Base-by-base conservation (phyloP, 2,888 invertebrate genomes). In the Lordiphosa andalusiaca region DNA sequence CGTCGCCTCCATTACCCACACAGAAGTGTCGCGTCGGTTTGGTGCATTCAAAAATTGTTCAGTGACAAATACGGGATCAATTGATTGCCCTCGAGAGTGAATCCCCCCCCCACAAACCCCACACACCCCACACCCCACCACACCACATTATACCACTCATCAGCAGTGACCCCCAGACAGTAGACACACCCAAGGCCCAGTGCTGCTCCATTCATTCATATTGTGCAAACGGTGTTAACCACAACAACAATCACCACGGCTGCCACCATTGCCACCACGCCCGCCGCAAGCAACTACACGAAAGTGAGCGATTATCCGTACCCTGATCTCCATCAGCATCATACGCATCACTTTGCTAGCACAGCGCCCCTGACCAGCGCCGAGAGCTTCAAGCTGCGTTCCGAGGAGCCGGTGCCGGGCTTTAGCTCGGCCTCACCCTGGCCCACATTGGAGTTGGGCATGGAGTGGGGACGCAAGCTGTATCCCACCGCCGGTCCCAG, bases 391-490 rank as follows among this genome's bases (percentile, higher is more conserved):
- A 89, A 88, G 77, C 89, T 90, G 90, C 93, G 94, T 92, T 94
- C 94, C 91, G 94, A 94, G 93, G 94, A 94, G 92, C 91, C 92
- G 89, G 92, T 92, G 91, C 92, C 92, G 92, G 93, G 93, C 91
- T 93, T 93, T 88, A 93, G 93, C 91, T 92, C 93, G 91, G 93
- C 94, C 90, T 93, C 94, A 90, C 94, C 94, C 90, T 94, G 94
- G 94, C 94, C 94, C 88, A 93, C 94, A 88, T 91, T 93, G 70
- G 93, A 93, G 88, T 91, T 94, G 90, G 76, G 76, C 67, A 76
- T 76, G 76, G 94, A 94, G 87, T 95, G 95, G 95, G 94, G 95
- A 71, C 93, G 95, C 83, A 95, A 95, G 90, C 91, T 95, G 82
- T 95, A 95, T 89, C 94, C 94, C 83, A 92, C 94, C 81, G 92